Conservation (phyloP, 2,797 vertebrate genomes). For the Centroberyx gerrardi region DNA sequence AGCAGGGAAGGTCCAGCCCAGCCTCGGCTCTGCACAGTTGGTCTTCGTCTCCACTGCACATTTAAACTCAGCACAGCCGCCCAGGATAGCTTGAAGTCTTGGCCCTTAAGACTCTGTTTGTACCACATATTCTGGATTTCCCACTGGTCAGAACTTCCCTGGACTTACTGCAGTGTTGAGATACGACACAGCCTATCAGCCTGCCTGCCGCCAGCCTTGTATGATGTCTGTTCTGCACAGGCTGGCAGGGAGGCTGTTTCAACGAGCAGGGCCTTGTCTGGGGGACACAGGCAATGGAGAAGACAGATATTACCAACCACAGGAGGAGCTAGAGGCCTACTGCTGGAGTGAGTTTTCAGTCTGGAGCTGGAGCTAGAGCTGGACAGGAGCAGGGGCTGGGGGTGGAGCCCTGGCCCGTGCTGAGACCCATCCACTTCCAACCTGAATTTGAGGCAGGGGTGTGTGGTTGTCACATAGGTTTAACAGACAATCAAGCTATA, state of each 20-base stretch:
- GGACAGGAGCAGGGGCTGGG: conserved; percentile 41
- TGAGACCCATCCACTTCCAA: conserved; percentile 31
- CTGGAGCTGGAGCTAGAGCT: conserved; percentile 29
- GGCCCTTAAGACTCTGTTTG: conserved; percentile 4
- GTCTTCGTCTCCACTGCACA: conserved; percentile 43
- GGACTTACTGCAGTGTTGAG: conserved; percentile 38
- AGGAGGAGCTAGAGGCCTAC: conserved; percentile 82
- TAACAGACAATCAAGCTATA: conserved; percentile 21
- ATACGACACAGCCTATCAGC: conserved; percentile 37
- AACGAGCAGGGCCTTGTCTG: conserved; percentile 78
- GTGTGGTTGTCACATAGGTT: not conserved
- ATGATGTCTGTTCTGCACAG: conserved; percentile 84
- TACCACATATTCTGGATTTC: conserved; percentile 44
- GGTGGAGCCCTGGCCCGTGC: conserved; percentile 48
- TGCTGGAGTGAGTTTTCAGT: conserved; percentile 82
- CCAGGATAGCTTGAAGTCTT: conserved; percentile 35
- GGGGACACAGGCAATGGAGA: conserved; percentile 72
- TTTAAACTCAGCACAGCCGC: conserved; percentile 37
- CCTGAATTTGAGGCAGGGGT: conserved; percentile 6
- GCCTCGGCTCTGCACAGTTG: conserved; percentile 48
- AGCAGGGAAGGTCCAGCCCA: conserved; percentile 79
- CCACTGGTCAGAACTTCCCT: not conserved
- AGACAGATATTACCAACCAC: conserved; percentile 72
- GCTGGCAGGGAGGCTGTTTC: conserved; percentile 84
- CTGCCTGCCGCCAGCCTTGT: conserved; percentile 54